Evolutionary conservation across 2,797 vertebrate species (phyloP).

Genomic region (Rhinatrema bivittatum): DNA sequence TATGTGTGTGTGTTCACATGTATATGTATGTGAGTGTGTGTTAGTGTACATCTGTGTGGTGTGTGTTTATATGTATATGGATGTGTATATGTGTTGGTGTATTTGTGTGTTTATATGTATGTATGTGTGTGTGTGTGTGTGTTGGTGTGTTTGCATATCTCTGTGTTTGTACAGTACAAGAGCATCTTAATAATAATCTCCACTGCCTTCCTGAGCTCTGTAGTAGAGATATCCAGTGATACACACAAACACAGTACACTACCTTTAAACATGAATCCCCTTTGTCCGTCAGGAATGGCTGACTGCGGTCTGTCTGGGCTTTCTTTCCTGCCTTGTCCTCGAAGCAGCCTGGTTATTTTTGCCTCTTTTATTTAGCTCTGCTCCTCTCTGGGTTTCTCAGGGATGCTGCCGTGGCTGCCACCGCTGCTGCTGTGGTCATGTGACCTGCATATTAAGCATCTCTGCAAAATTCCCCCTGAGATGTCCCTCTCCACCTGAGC

Average conservation of each 20-base stretch:
- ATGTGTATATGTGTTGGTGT: neutral
- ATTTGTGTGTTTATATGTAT: neutral
- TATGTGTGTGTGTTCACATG: too few relatives aligned
- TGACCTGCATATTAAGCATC: slow-evolving; percentile 54
- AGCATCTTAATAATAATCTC: too few relatives aligned
- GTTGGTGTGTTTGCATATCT: neutral
- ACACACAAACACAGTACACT: neutral
- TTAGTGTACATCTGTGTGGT: neutral
- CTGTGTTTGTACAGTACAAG: too few relatives aligned
- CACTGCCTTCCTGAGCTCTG: neutral
- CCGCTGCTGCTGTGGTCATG: slow-evolving; percentile 42
- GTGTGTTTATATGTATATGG: neutral
- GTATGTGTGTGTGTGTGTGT: neutral
- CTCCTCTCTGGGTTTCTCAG: slow-evolving; percentile 29
- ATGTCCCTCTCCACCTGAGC: too few relatives aligned
- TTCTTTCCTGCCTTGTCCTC: slow-evolving; percentile 7
- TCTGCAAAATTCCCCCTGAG: slow-evolving; percentile 35
- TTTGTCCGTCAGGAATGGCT: neutral
- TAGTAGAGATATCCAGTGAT: too few relatives aligned
- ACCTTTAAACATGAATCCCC: neutral
- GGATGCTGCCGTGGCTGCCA: slow-evolving; percentile 47
- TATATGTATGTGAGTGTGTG: too few relatives aligned
- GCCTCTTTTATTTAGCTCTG: neutral
- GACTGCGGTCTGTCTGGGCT: too few relatives aligned
- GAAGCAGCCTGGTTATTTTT: too few relatives aligned